phyloP scores from a whole-genome alignment of 2,113 vertebrate genomes.

The Thinocorus orbignyianus region DNA sequence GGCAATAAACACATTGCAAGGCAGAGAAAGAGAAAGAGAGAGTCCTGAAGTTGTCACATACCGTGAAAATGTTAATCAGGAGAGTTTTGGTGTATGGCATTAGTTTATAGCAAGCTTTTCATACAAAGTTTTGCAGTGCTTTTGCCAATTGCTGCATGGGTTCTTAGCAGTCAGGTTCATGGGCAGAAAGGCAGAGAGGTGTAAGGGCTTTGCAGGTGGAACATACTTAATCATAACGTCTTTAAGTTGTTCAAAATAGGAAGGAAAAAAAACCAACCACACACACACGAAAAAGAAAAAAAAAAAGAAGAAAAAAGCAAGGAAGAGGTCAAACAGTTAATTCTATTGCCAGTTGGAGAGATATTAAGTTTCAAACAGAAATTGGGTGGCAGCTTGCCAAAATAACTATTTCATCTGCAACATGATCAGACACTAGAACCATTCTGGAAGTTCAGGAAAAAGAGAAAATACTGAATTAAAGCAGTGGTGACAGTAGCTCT shows the following conservation, averaged over 20 bases:
- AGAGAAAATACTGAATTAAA: constrained; percentile 21
- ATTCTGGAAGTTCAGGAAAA: constrained; percentile 5
- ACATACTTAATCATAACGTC: background rate
- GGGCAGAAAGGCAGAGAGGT: background rate
- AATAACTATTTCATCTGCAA: constrained; percentile 47
- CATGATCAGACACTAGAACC: constrained; percentile 12
- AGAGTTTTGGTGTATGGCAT: background rate
- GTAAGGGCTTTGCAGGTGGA: background rate
- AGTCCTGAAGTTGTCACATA: background rate
- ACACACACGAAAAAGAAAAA: background rate
- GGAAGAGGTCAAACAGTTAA: constrained; percentile 50
- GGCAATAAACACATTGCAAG: background rate
- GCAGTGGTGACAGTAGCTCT: background rate
- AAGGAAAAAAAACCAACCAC: background rate
- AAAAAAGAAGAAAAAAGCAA: background rate
- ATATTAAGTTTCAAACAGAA: constrained; percentile 64
- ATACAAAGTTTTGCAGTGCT: background rate
- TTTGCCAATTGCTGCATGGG: background rate
- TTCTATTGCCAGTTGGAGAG: background rate
- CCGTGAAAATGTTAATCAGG: background rate
- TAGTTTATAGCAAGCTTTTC: background rate
- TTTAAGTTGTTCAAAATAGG: background rate
- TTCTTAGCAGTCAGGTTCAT: background rate
- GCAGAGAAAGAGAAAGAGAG: background rate
- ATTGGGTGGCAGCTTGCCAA: constrained; percentile 35